Evolutionary conservation across 2,888 invertebrate genomes (phyloP), one percentile per base, ranked within the genome.

Genomic region (Yponomeuta malinellus): DNA sequence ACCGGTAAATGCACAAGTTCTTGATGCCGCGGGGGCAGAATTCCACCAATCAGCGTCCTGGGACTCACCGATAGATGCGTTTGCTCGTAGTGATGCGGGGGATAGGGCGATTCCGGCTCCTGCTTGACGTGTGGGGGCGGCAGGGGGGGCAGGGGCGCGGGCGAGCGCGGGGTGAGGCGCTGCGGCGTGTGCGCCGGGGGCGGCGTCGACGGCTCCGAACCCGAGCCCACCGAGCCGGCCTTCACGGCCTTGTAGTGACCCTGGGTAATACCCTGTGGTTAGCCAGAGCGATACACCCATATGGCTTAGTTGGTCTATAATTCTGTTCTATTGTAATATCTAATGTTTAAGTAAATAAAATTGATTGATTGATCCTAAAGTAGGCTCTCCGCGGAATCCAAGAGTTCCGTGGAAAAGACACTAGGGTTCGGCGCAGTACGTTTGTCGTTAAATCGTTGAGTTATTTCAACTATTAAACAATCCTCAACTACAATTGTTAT

Each of bases 91-190:
- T 81, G 81, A 43, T 78, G 77, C 73, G 81, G 90, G 79, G 81
- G 89, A 87, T 93, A 92, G 74, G 89, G 83, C 79, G 90, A 85
- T 83, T 93, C 94, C 73, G 94, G 92, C 87, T 95, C 95, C 86
- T 95, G 95, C 87, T 95, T 95, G 77, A 94, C 90, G 79, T 93
- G 92, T 77, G 80, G 76, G 74, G 82, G 84, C 73, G 76, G 75
- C 74, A 78, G 69, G 88, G 74, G 92, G 82, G 83, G 91, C 89
- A 80, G 94, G 87, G 90, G 93, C 86, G 85, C 92, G 88, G 83
- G 94, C 74, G 87, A 82, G 76, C 85, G 87, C 48, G 80, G 76
- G 70, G 82, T 76, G 72, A 77, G 77, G 73, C 89, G 86, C 73
- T 76, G 80, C 76, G 83, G 78, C 75, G 86, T 77, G 83, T 91